Base-by-base conservation (phyloP, 2,888 invertebrate species). In the Thereva nobilitata region DNA sequence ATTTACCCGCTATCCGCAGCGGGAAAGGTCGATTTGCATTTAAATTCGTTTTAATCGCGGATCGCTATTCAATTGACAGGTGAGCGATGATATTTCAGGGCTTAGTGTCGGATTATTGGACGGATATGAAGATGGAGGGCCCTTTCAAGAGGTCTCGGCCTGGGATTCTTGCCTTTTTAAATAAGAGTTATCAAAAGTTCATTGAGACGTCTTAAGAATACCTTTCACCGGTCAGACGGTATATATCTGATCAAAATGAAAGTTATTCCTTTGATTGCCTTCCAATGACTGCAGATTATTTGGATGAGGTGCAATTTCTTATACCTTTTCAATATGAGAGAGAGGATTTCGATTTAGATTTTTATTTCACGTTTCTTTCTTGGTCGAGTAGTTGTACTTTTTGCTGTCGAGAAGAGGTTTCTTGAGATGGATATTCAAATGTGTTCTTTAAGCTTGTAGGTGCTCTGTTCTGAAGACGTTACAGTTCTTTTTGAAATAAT, bases 31-130 rank as follows among this genome's bases (percentile, higher is more conserved):
- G 61, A 64, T 64, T 64, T 64, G 53, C 64, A 64, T 64, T 64
- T 64, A 53, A 64, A 64, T 64, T 53, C 45, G 45, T 37, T 54
- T 54, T 53, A 64, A 64, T 64, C 64, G 38, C 37, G 2, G n/a
- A 12, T 54, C 38, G 12, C 42, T 37, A 42, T 44, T 61, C 53
- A 53, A 64, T 64, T 64, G 64, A 53, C 54, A 64, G 64, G 64
- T 64, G 45, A 47, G 54, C 44, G 54, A 54, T 38, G 53, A 45
- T 54, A 64, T 64, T 9, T 54, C 54, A 54, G 10, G 44, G 64
- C 53, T 64, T 53, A 64, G 37, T 64, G 64, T 64, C 64, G 37
- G 64, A 64, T 64, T 64, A 64, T 54, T 12, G n/a, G 44, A 64
- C 50, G 50, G 41, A 49, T 61, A 45, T 59, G n/a, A 12, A 50